Evolutionary conservation across 2,797 vertebrate species (phyloP), one percentile per base, ranked within the genome.

Genomic region (Diglossa cyanea): DNA sequence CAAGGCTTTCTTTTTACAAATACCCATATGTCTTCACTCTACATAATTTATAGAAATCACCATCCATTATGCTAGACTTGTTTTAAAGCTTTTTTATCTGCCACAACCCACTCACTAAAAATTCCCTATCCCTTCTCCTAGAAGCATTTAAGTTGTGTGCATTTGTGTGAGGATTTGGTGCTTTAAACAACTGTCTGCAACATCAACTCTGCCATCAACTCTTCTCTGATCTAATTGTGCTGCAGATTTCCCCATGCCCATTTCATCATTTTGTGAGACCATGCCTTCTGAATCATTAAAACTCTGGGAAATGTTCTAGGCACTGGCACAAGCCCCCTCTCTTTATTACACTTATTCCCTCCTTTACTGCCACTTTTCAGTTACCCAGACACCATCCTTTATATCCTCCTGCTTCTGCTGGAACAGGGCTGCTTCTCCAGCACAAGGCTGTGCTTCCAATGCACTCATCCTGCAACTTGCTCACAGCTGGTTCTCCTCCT

Each of bases 401-500:
- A 94, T 60, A 91, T 62, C 70, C 90, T 95, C 82, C 85, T 91
- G 77, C 84, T 95, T 87, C 89, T 96, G 77, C 94, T 95, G 95
- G 92, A 97, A 55, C 31, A 28, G 44, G 48, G 73, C 70, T 67
- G 73, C 62, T 95, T 94, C 93, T 96, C 87, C 87, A 81, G 86
- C 57, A 88, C n/a, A 47, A 76, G 87, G 54, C 85, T 92, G 71
- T 30, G 44, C 78, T 75, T 96, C 86, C 92, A 96, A 95, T 78
- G 87, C 63, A 84, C 86, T 97, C 92, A 94, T 91, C 88, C 84
- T 83, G 94, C 87, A 96, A 87, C 92, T 96, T 31, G 5, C 77
- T 97, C 96, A 94, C 96, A 97, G 93, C 93, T 96, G 95, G 95
- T 96, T 95, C 96, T 96, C 96, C 95, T 97, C 95, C 95, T 97